These are phyloP conservation scores for Drosophila glabriapex DNA, from an alignment of 2,888 invertebrate species.

Conservation along the genomic window DNA sequence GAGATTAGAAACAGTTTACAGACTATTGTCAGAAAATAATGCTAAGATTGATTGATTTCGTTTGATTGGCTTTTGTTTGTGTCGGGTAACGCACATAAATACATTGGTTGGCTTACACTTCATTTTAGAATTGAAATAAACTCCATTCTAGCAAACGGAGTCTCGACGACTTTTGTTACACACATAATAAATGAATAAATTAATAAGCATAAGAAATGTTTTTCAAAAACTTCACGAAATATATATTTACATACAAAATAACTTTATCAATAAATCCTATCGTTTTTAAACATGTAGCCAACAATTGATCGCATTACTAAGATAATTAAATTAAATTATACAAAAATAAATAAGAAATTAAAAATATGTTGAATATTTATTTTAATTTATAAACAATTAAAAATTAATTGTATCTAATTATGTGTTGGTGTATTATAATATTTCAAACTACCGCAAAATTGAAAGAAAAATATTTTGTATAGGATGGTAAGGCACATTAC, in stretches of 20 bases:
- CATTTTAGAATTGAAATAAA: background rate
- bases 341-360: background rate
- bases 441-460: background rate
- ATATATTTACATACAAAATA: background rate
- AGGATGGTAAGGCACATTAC: background rate
- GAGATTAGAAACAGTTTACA: conserved; percentile 7
- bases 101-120: background rate
- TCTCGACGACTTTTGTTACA: background rate
- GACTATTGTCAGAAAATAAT: background rate
- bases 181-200: background rate
- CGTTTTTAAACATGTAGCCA: background rate
- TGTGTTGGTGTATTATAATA: background rate
- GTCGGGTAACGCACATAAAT: background rate
- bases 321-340: background rate
- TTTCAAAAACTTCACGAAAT: background rate
- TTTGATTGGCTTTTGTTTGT: background rate
- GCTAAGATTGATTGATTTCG: background rate
- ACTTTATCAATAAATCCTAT: background rate
- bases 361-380: background rate
- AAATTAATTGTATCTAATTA: background rate
- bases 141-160: background rate
- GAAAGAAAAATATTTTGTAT: background rate
- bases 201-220: background rate
- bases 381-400: background rate
- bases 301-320: background rate